Evolutionary conservation across 2,113 vertebrate species (phyloP).

Genomic region (Ancistrus triradiatus): DNA sequence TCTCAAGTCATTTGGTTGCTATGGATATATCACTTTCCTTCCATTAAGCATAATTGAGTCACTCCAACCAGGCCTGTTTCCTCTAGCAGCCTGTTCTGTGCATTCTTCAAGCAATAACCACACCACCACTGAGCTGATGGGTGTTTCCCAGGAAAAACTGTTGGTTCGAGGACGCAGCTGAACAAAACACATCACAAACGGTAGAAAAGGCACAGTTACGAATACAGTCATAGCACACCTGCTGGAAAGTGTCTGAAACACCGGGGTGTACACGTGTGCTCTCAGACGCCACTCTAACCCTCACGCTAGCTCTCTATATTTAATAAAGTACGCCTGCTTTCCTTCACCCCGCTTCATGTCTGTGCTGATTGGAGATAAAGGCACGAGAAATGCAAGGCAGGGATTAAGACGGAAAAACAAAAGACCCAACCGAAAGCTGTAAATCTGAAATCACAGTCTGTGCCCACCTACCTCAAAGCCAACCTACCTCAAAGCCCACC

Average conservation of each 20-base stretch:
- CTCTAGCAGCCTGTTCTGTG: conserved; percentile 23
- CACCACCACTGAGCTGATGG: not conserved
- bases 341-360: not conserved
- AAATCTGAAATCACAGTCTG: not conserved
- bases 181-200: no score
- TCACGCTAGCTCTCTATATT: not conserved
- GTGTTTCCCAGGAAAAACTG: no score
- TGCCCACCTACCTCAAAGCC: not conserved
- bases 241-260: no score
- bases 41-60: conserved; percentile 43
- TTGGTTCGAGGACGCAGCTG: no score
- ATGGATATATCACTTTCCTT: conserved; percentile 41
- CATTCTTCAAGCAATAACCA: conserved; percentile 19
- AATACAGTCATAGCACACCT: no score
- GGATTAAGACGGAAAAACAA: not conserved
- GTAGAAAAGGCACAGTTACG: no score
- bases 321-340: not conserved
- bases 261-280: no score
- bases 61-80: conserved; percentile 16
- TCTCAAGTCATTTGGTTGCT: conserved; percentile 34
- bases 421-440: not conserved
- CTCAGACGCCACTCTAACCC: not conserved
- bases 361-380: not conserved
- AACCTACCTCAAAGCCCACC: not conserved
- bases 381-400: not conserved